phyloP scores from a whole-genome alignment of 2,888 invertebrate species.

The Dasypolia templi region DNA sequence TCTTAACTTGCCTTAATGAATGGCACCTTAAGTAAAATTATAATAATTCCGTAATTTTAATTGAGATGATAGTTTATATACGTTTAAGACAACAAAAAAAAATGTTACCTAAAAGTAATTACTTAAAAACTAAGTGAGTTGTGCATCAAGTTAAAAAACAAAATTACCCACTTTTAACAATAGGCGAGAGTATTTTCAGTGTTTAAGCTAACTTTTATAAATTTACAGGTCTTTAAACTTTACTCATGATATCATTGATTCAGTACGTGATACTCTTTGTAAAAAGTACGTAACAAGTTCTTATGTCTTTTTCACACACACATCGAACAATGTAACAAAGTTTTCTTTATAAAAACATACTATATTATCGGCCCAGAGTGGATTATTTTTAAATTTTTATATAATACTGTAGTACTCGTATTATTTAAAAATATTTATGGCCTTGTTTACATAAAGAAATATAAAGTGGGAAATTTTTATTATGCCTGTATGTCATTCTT shows the following conservation, averaged over 20 bases:
- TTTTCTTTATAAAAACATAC: slow-evolving; percentile 5
- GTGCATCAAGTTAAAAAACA: background rate
- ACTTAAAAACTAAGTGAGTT: background rate
- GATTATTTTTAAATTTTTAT: too few species aligned
- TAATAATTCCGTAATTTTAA: too few species aligned
- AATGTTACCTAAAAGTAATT: too few species aligned
- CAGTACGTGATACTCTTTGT: background rate
- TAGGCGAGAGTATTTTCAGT: background rate
- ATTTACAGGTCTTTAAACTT: background rate
- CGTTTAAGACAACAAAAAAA: too few species aligned
- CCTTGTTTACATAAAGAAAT: slow-evolving; percentile 25
- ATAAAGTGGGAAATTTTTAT: slow-evolving; percentile 28
- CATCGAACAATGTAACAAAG: background rate
- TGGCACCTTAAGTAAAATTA: too few species aligned
- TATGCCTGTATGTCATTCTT: slow-evolving; percentile 3
- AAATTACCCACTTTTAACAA: background rate
- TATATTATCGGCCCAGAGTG: slow-evolving; percentile 17
- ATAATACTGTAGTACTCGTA: too few species aligned
- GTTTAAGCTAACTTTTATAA: background rate
- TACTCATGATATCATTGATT: background rate
- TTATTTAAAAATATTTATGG: slow-evolving; percentile 36
- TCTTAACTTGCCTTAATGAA: too few species aligned
- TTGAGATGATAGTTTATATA: too few species aligned
- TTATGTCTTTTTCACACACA: background rate
- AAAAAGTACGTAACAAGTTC: background rate